Conservation (phyloP, 2,113 vertebrate species). For the Lamprotornis superbus region DNA sequence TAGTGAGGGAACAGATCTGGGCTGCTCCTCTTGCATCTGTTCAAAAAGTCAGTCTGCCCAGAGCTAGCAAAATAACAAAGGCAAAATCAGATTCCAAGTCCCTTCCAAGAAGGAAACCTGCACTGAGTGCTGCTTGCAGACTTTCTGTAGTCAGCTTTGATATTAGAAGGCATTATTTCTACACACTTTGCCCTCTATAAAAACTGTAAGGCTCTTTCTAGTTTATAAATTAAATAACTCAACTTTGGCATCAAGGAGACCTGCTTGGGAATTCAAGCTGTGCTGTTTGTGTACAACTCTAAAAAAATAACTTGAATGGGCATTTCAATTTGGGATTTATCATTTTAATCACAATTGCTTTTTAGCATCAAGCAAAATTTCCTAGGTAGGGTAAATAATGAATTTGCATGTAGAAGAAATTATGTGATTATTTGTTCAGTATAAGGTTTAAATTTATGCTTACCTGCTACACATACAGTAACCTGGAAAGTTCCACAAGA, state of each 20-base stretch:
- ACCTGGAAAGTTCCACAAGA: neutral
- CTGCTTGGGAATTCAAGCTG: neutral
- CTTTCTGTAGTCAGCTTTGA: neutral
- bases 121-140: neutral
- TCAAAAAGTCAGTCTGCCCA: neutral
- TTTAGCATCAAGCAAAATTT: neutral
- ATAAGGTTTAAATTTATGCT: neutral
- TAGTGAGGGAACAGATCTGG: neutral
- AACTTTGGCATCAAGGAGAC: neutral
- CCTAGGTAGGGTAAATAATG: neutral
- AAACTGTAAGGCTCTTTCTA: neutral
- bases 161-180: neutral
- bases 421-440: neutral
- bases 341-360: neutral
- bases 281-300: neutral
- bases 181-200: neutral
- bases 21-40: neutral
- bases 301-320: neutral
- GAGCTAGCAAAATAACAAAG: neutral
- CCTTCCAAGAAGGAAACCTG: neutral
- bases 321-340: neutral
- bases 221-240: neutral
- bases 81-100: neutral
- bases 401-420: neutral
- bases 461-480: neutral